A percentile compares a stretch with the other conserved stretches of the same genome.
phyloP scores from a whole-genome alignment of 2,113 vertebrate species.

The Synodontis membranacea region DNA sequence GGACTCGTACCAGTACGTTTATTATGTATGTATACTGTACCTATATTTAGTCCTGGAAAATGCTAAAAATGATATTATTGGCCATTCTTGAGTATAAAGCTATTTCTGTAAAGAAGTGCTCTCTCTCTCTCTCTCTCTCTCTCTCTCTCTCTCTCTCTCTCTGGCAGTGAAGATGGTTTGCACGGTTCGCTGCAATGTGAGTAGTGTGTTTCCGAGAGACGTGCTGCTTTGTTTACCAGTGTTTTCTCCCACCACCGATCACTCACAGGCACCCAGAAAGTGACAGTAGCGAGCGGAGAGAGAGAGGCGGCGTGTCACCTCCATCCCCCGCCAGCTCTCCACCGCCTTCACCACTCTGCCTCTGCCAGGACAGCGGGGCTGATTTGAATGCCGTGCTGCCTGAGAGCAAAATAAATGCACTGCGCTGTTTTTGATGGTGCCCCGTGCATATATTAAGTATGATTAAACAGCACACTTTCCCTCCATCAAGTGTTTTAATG shows the following conservation, averaged over 20 bases:
- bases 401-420: constrained; percentile 68
- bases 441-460: constrained; percentile 77
- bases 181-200: background rate
- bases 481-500: constrained; percentile 78
- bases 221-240: constrained; percentile 36
- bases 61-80: background rate
- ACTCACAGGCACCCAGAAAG: constrained; percentile 24
- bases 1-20: background rate
- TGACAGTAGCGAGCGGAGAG: constrained; percentile 12
- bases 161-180: background rate
- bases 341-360: constrained; percentile 40
- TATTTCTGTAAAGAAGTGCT: background rate
- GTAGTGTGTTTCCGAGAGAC: constrained; percentile 10
- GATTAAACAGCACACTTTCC: constrained; percentile 74
- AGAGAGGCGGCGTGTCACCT: constrained; percentile 28
- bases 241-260: constrained; percentile 31
- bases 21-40: background rate
- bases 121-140: background rate
- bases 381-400: constrained; percentile 59
- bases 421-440: constrained; percentile 60
- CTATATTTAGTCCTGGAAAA: background rate
- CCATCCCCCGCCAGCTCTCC: constrained; percentile 24
- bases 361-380: constrained; percentile 42
- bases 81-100: background rate
- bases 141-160: background rate